Conservation (phyloP, 1,140 invertebrate genomes). For the Pseudomyrmex flavicornis region DNA sequence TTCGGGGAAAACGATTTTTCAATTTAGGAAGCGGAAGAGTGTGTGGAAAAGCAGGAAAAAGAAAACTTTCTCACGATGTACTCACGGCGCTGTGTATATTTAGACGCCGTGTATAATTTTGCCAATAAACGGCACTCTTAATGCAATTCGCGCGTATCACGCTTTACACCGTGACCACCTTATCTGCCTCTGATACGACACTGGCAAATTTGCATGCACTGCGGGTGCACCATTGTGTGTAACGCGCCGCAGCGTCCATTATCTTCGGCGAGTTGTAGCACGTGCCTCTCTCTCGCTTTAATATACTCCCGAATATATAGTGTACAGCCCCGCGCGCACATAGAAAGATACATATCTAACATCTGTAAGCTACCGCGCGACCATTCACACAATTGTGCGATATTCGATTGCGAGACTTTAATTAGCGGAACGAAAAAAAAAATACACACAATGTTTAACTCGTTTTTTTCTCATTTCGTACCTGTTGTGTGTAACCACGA, state of each 20-base stretch:
- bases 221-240: conserved; percentile 35
- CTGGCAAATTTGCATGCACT: conserved; percentile 55
- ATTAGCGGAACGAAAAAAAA: conserved; percentile 25
- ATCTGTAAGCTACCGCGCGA: conserved; percentile 29
- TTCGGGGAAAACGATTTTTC: not conserved
- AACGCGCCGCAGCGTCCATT: conserved; percentile 43
- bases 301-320: conserved; percentile 32
- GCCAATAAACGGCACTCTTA: conserved; percentile 34
- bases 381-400: conserved; percentile 5
- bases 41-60: not conserved
- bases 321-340: conserved; percentile 4
- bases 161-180: conserved; percentile 22
- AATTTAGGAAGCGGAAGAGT: not conserved
- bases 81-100: not conserved
- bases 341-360: conserved; percentile 52
- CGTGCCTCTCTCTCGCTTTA: conserved; percentile 40
- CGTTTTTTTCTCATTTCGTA: not conserved
- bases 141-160: conserved; percentile 26
- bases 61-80: not conserved
- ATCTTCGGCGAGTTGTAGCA: conserved; percentile 49
- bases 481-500: not conserved
- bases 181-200: conserved; percentile 33
- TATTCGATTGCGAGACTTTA: conserved; percentile 16
- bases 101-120: conserved; percentile 3
- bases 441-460: not conserved